Conservation (phyloP, 2,113 vertebrate genomes). For the Erythrocercus mccallii region DNA sequence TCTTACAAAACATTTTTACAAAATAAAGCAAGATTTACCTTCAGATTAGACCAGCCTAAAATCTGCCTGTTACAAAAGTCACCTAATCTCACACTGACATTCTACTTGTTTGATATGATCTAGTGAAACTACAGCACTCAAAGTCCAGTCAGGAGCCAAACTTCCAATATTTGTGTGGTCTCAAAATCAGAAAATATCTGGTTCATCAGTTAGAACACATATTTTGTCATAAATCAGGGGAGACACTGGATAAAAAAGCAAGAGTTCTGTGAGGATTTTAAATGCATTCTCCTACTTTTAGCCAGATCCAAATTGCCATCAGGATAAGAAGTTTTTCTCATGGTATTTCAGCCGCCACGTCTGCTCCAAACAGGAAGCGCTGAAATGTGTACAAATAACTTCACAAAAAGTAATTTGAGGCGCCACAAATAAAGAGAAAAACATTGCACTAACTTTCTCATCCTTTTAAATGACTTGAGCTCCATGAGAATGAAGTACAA, state of each 20-base stretch:
- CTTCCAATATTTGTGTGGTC: neutral
- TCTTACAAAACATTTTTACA: neutral
- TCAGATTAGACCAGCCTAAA: neutral
- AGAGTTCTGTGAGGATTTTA: neutral
- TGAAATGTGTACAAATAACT: constrained; percentile 58
- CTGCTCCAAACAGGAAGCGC: constrained; percentile 45
- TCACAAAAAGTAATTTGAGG: constrained; percentile 36
- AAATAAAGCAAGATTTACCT: neutral
- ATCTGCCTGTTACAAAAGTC: neutral
- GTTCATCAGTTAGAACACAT: neutral
- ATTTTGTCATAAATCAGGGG: neutral
- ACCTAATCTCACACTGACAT: neutral
- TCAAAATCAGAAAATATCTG: neutral
- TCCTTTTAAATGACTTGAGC: neutral
- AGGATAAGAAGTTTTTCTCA: constrained; percentile 58
- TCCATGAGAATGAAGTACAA: constrained; percentile 41
- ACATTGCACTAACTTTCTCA: constrained; percentile 48
- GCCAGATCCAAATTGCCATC: constrained; percentile 18
- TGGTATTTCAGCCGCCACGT: constrained; percentile 32
- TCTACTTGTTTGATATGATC: neutral
- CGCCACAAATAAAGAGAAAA: constrained; percentile 51
- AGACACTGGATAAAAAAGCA: neutral
- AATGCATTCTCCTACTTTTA: neutral
- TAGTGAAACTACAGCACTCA: neutral
- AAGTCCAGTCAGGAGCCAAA: neutral